Conservation (phyloP, 2,113 vertebrate species). For the Condylura cristata region DNA sequence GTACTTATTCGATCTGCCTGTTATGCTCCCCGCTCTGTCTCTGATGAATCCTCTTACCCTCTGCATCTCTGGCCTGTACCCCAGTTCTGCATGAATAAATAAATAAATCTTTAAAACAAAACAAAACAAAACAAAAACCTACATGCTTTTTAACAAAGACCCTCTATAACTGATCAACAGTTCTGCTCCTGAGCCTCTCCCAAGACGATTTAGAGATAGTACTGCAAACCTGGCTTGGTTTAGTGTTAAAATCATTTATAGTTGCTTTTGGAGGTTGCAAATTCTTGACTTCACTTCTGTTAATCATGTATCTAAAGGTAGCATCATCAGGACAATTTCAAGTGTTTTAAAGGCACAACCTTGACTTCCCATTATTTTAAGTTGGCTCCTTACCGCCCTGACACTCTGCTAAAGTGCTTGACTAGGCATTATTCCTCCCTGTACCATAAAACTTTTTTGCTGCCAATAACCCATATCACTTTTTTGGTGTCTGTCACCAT, state of each 20-base stretch:
- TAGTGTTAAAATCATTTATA: background rate
- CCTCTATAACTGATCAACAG: background rate
- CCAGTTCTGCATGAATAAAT: too few species aligned
- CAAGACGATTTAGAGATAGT: conserved; percentile 31
- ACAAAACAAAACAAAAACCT: too few species aligned
- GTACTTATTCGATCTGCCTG: too few species aligned
- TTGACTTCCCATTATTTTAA: conserved; percentile 35
- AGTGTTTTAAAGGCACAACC: background rate
- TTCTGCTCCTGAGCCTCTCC: background rate
- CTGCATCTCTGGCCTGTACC: too few species aligned
- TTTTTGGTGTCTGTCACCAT: background rate
- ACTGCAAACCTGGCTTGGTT: background rate
- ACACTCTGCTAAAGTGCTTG: background rate
- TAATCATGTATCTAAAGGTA: conserved; percentile 51
- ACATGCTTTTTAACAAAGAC: conserved; percentile 13
- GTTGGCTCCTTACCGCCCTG: conserved; percentile 20
- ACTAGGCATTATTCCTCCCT: background rate
- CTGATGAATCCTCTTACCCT: too few species aligned
- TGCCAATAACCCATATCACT: background rate
- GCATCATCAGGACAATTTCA: conserved; percentile 35
- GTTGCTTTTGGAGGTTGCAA: background rate
- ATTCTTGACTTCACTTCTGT: conserved; percentile 29
- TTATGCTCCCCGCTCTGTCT: too few species aligned
- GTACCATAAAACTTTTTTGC: background rate
- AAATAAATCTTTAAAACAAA: too few species aligned